Conservation (phyloP, 2,113 vertebrate species). For the Boulengeromyrus knoepffleri region DNA sequence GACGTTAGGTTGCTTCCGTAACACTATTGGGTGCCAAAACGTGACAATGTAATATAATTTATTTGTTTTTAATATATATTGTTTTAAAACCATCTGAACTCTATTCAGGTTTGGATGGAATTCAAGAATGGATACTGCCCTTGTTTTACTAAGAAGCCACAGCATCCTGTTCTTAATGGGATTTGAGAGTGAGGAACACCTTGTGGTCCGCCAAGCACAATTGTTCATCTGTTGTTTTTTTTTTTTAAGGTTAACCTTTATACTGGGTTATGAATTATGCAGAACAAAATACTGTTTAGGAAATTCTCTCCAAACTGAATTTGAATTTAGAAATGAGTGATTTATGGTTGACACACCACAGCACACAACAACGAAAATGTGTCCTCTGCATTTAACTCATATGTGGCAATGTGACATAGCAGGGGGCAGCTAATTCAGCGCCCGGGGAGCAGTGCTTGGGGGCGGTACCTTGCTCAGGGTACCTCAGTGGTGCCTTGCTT, state of each 20-base stretch:
- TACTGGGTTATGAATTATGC: not conserved
- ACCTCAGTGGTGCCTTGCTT: too few relatives aligned
- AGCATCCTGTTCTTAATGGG: not conserved
- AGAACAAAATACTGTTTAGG: not conserved
- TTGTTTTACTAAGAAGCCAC: not conserved
- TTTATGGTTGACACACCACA: too few relatives aligned
- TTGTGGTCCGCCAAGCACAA: not conserved
- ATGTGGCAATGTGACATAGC: too few relatives aligned
- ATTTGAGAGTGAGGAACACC: not conserved
- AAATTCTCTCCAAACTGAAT: not conserved
- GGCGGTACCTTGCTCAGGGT: too few relatives aligned
- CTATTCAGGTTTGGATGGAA: not conserved
- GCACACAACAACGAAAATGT: too few relatives aligned
- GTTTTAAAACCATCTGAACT: constrained; percentile 9
- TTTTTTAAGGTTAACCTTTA: not conserved
- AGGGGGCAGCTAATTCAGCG: too few relatives aligned
- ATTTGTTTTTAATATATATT: not conserved
- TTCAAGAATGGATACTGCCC: not conserved
- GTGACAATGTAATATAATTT: not conserved
- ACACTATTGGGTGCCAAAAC: not conserved
- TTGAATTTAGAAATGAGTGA: too few relatives aligned
- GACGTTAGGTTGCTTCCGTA: not conserved
- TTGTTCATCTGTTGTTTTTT: not conserved
- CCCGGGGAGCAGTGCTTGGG: too few relatives aligned
- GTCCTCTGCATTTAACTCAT: too few relatives aligned